Base-by-base conservation (phyloP, 1,140 invertebrate genomes). In the Rhagoletis pomonella region DNA sequence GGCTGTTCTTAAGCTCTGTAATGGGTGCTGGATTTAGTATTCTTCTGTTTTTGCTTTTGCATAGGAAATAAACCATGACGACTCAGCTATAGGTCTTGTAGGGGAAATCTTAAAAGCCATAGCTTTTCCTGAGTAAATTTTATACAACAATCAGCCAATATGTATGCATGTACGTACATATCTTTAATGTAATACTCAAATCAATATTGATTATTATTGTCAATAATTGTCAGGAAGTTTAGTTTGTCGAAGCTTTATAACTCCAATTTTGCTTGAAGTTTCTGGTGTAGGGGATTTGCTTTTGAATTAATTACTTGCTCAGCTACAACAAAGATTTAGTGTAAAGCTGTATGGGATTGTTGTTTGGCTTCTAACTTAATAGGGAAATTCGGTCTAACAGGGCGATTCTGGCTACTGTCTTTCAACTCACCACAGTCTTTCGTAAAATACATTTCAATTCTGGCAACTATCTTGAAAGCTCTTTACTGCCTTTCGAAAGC, bases 81-180 rank as follows among this genome's bases (percentile, higher is more conserved):
- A 55, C 50, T 5, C 4, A 14, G 60, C 60, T 62, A 14, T 7
- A 12, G 4, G 50, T 55, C 10, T 55, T 55, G 50, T 3, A 62
- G 60, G 60, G 4, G 17, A 62, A 62, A 62, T 62, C 17, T 4
- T 14, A 62, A 62, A 3, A 62, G 2, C 12, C 42, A 17, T 44
- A 44, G 67, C 42, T 44, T 73, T 73, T 73, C 12, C 12, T 47
- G 12, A 17, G 39, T 47, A 44, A 73, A 73, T 73, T 73, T 44
- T 73, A 44, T 73, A 44, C 14, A 73, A 12, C 42, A 29, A 73
- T 73, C 67, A 73, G 44, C 44, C 67, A 73, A 47, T 73, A 47
- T 17, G n/a, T 73, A 73, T 73, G 17, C 42, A 73, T 47, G 29
- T 47, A 42, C 67, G 29, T 29, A 29, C 29, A 29, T 29, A 29